Conservation (phyloP, 2,888 invertebrate genomes). For the Axea sp. region DNA sequence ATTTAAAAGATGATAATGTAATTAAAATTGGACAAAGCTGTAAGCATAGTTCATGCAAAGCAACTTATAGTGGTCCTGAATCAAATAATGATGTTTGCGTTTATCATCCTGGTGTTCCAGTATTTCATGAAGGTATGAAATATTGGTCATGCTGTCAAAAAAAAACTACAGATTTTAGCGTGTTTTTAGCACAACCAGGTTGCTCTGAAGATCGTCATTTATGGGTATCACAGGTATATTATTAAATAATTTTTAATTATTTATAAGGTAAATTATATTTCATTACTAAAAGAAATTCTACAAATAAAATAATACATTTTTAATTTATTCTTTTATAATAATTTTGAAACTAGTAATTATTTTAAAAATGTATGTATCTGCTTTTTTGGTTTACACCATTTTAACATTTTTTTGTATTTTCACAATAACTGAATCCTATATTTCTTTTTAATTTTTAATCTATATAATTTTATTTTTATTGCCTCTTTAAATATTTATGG, state of each 20-base stretch:
- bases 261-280: neutral
- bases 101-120: conserved; percentile 92
- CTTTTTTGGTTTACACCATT: too few relatives aligned
- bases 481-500: too few relatives aligned
- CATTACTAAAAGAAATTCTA: too few relatives aligned
- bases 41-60: conserved; percentile 91
- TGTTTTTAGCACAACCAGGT: conserved; percentile 94
- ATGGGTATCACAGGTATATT: conserved; percentile 87
- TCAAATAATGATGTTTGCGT: conserved; percentile 84
- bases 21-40: conserved; percentile 88
- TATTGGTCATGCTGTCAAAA: conserved; percentile 97
- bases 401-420: too few relatives aligned
- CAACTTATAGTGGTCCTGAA: conserved; percentile 84
- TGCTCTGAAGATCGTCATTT: conserved; percentile 91
- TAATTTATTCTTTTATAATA: too few relatives aligned
- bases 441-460: too few relatives aligned
- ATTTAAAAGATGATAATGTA: conserved; percentile 71
- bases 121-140: conserved; percentile 98
- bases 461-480: too few relatives aligned
- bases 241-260: neutral
- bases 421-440: too few relatives aligned
- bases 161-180: conserved; percentile 93
- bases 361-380: too few relatives aligned
- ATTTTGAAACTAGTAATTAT: too few relatives aligned
- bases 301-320: too few relatives aligned